These are phyloP conservation scores for Syngnathoides biaculeatus DNA, from an alignment of 2,113 vertebrate genomes.

Conservation along the genomic window DNA sequence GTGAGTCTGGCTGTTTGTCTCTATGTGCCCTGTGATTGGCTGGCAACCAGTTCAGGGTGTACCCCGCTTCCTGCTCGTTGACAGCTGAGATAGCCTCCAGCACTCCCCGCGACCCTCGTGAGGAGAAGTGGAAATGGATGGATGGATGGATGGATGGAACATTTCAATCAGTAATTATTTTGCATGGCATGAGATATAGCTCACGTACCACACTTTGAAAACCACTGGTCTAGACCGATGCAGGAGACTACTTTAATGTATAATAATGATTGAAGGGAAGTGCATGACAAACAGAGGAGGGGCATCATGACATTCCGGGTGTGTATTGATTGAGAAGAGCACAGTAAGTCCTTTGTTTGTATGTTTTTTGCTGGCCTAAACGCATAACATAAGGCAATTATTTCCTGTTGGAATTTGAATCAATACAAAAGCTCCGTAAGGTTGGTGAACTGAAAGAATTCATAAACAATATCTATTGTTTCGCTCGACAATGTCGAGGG, in stretches of 20 bases:
- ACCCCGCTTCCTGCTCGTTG: too few relatives aligned
- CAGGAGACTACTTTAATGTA: background rate
- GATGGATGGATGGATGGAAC: too few relatives aligned
- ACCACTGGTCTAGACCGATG: background rate
- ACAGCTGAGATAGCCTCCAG: too few relatives aligned
- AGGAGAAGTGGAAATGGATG: too few relatives aligned
- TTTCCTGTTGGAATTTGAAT: conserved; percentile 27
- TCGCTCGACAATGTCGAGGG: background rate
- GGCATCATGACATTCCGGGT: conserved; percentile 45
- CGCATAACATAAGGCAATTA: conserved; percentile 25
- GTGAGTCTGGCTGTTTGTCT: too few relatives aligned
- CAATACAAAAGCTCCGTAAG: conserved; percentile 3
- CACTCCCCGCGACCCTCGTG: too few relatives aligned
- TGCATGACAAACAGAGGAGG: background rate
- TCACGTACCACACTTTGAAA: too few relatives aligned
- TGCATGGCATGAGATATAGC: too few relatives aligned
- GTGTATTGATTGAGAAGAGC: conserved; percentile 57
- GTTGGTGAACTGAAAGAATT: background rate
- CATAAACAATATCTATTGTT: conserved; percentile 11
- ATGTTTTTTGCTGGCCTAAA: conserved; percentile 43
- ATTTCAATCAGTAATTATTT: too few relatives aligned
- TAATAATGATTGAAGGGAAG: background rate
- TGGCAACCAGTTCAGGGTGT: too few relatives aligned
- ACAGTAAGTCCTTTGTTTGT: conserved; percentile 29
- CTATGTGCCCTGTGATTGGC: too few relatives aligned